Base-by-base conservation (phyloP, 2,113 vertebrate species). In the Paramisgurnus dabryanus region DNA sequence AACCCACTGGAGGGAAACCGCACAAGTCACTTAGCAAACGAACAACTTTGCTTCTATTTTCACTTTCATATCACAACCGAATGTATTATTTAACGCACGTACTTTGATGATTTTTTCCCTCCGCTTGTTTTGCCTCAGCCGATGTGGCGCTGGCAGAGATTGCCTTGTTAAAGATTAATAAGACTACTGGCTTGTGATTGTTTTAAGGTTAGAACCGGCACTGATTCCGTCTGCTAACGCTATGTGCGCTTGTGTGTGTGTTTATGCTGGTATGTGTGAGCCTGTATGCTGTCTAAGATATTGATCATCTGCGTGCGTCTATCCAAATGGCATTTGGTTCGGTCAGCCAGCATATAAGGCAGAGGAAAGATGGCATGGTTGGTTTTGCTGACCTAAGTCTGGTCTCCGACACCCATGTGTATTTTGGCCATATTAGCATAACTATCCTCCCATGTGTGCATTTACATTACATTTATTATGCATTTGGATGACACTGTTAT, bases 91-190 rank as follows among this genome's bases (percentile, higher is more conserved):
- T 84, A 88, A 84, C 79, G 73, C 49, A 72, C 72, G 67, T 69
- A 80, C 75, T 75, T 83, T 83, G 84, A 85, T 85, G 77, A 65
- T 85, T 87, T 84, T 80, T 76, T 85, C 61, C 75, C 27, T 41
- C 5, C 66, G 79, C 83, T 86, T 88, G 83, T 87, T 89, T 86
- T 85, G 85, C 73, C 13, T 73, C 57, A 64, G 60, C 77, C 57
- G 78, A 70, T 50, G 74, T 78, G 80, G 76, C 76, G 78, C 64
- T 85, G 70, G 63, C 77, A 85, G 80, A 87, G 88, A 90, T 88
- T 89, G 87, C 80, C 83, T 89, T 86, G 68, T 90, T 89, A 91
- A 90, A 90, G 87, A 90, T 92, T 90, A 84, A 90, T 90, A 86
- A 86, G 83, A 83, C 83, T 22, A 63, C 18, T 66, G 60, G 47